Percentiles rank a stretch among this genome's conserved stretches.
Conservation (phyloP, 2,888 invertebrate species). For the Scaeva pyrastri region DNA sequence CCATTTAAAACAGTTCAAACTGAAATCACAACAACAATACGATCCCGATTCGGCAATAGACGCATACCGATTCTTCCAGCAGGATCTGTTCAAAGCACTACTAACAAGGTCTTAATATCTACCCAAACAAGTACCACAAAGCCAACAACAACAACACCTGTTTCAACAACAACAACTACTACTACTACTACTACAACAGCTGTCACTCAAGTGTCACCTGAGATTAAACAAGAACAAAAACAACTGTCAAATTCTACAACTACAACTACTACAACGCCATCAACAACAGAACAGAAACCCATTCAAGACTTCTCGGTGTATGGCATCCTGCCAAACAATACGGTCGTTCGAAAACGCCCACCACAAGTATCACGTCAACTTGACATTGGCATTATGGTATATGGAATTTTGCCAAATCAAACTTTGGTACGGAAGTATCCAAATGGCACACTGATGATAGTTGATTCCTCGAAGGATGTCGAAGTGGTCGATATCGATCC, state of each 20-base stretch:
- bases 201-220: slow-evolving; percentile 54
- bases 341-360: slow-evolving; percentile 91
- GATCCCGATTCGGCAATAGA: slow-evolving; percentile 70
- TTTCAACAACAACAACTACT: slow-evolving; percentile 63
- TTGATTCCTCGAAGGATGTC: slow-evolving; percentile 82
- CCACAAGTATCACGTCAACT: slow-evolving; percentile 81
- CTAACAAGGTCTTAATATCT: neutral
- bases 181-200: slow-evolving; percentile 61
- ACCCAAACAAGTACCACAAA: slow-evolving; percentile 28
- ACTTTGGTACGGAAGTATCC: slow-evolving; percentile 92
- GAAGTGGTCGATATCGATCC: slow-evolving; percentile 87
- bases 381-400: slow-evolving; percentile 87
- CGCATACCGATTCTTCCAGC: slow-evolving; percentile 63
- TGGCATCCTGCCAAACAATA: slow-evolving; percentile 91
- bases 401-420: slow-evolving; percentile 91
- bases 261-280: slow-evolving; percentile 78
- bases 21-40: slow-evolving; percentile 64
- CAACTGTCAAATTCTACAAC: slow-evolving; percentile 47
- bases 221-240: slow-evolving; percentile 57
- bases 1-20: slow-evolving; percentile 64
- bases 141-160: slow-evolving; percentile 64
- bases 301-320: slow-evolving; percentile 88
- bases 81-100: slow-evolving; percentile 37
- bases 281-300: slow-evolving; percentile 72
- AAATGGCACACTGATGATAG: slow-evolving; percentile 91